Base-by-base conservation (phyloP, 2,797 vertebrate genomes). In the Heliangelus exortis region DNA sequence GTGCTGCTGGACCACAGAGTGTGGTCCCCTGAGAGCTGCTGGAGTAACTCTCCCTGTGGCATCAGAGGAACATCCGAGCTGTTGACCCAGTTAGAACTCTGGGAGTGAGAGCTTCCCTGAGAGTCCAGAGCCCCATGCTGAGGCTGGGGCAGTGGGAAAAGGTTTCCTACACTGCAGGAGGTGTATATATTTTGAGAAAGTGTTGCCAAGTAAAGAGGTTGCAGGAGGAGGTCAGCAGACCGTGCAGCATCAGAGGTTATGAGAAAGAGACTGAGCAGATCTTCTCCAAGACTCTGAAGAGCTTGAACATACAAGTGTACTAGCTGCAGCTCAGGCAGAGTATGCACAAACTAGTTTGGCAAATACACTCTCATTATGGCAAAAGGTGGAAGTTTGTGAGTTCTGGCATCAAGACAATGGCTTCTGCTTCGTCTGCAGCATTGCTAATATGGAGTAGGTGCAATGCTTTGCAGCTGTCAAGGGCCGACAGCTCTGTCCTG, bases 261-360 rank as follows among this genome's bases (percentile, higher is more conserved):
- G 28, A 26, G 68, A 28, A 85, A 50, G 22, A 84, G 5, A 18
- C 29, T 80, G 63, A 55, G 17, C 29, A 55, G 36, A 12, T 54
- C 31, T 71, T 47, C 34, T 65, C 17, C 28, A 50, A 47, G 50
- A 31, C 16, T 26, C 22, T 31, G 26, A 54, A 41, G 26, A 54
- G 19, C 39, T 29, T 66, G 55, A 77, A 48, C 4, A 8, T 23
- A 7, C 29, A 66, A 19, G 6, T 15, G 16, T 39, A 20, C 16
- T 26, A 23, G 79, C 48, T 48, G 51, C 20, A 47, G 15, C 0
- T 0, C 20, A 31, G 7, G 16, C 19, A 23, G 12, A 23, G 12
- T 28, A 6, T 65, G 25, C n/a, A 31, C 12, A 36, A 59, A 41
- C 9, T 34, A 6, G 2, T n/a, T 34, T 69, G 57, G 39, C 33